Percentiles rank a stretch among this genome's conserved stretches.
Conservation (phyloP, 2,888 invertebrate genomes). For the Drosophila niveifrons region DNA sequence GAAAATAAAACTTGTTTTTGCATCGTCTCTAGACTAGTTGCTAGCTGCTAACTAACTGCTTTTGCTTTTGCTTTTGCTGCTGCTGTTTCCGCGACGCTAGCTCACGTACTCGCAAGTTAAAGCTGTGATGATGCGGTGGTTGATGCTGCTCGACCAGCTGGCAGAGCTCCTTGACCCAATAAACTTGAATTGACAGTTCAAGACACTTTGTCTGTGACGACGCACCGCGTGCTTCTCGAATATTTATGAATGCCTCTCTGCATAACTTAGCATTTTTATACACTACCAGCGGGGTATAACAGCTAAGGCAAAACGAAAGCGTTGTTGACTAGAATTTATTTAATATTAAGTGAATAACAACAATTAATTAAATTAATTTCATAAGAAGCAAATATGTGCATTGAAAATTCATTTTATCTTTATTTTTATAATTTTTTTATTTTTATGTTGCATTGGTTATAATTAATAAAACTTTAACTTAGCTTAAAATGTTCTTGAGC, state of each 20-base stretch:
- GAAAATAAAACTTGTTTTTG: slow-evolving; percentile 67
- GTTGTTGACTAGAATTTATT: neutral
- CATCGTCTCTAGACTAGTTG: slow-evolving; percentile 42
- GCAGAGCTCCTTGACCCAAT: slow-evolving; percentile 83
- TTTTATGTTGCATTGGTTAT: neutral
- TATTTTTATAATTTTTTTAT: neutral
- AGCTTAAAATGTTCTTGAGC: too few relatives aligned
- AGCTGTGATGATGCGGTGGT: slow-evolving; percentile 16
- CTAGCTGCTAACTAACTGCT: slow-evolving; percentile 28
- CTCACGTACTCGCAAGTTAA: slow-evolving; percentile 39
- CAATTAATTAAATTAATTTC: neutral
- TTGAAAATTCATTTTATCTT: neutral
- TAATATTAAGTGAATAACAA: neutral
- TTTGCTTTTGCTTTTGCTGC: neutral
- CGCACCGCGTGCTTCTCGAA: slow-evolving; percentile 69
- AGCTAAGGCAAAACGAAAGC: slow-evolving; percentile 4
- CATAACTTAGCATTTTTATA: slow-evolving; percentile 58
- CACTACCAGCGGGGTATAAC: slow-evolving; percentile 9
- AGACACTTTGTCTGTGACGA: slow-evolving; percentile 70
- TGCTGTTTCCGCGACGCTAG: slow-evolving; percentile 55
- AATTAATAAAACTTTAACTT: too few relatives aligned
- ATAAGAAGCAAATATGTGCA: neutral
- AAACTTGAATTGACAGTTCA: slow-evolving; percentile 82
- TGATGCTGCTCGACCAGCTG: slow-evolving; percentile 64
- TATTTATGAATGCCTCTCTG: slow-evolving; percentile 70